Conservation (phyloP, 1,140 invertebrate genomes). For the Drosophila seguyi region DNA sequence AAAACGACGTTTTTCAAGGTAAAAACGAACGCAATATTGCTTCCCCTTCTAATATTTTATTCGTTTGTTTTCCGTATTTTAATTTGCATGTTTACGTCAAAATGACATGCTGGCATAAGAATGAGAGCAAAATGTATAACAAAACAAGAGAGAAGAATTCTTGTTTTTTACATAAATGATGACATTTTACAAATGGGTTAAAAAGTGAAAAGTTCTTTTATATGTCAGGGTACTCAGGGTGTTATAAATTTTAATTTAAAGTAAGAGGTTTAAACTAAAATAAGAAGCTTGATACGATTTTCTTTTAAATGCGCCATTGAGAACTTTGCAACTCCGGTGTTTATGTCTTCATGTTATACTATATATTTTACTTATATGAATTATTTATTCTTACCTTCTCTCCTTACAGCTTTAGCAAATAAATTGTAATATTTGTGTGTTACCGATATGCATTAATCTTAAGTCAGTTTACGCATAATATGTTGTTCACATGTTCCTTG, state of each 20-base stretch:
- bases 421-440: constrained; percentile 61
- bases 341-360: background rate
- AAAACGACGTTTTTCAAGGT: background rate
- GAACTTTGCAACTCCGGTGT: constrained; percentile 69
- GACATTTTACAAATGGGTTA: background rate
- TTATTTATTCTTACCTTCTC: background rate
- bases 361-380: constrained; percentile 1
- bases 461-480: constrained; percentile 66
- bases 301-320: constrained; percentile 25
- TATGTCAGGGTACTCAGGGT: background rate
- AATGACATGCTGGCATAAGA: constrained; percentile 55
- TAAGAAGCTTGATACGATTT: no score
- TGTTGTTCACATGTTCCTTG: constrained; percentile 75
- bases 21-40: constrained; percentile 34
- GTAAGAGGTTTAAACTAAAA: background rate
- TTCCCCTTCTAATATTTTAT: constrained; percentile 40
- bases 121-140: constrained; percentile 13
- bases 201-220: background rate
- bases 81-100: constrained; percentile 76
- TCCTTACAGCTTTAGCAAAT: constrained; percentile 59
- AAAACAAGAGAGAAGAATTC: constrained; percentile 25
- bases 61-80: constrained; percentile 41
- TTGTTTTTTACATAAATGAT: background rate
- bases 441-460: constrained; percentile 53
- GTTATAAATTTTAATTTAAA: background rate